Evolutionary conservation across 1,140 invertebrate species (phyloP).

Genomic region (Anastrepha obliqua): DNA sequence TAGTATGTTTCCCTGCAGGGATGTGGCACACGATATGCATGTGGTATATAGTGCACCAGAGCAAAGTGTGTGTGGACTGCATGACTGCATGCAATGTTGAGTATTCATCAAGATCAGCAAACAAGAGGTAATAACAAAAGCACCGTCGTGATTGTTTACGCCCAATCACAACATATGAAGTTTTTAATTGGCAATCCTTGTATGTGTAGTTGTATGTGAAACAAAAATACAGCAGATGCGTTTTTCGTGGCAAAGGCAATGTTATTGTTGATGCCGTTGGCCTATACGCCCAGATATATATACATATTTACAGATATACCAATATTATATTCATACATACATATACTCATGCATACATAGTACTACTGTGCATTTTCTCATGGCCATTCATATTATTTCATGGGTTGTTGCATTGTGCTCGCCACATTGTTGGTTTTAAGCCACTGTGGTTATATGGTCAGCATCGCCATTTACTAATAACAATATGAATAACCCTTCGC

Average conservation of each 20-base stretch:
- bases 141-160: slow-evolving; percentile 38
- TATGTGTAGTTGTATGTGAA: background rate
- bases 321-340: background rate
- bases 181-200: slow-evolving; percentile 33
- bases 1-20: too few species aligned
- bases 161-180: slow-evolving; percentile 40
- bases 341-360: background rate
- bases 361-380: too few species aligned
- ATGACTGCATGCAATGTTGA: slow-evolving; percentile 19
- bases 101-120: slow-evolving; percentile 11
- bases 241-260: background rate
- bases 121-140: slow-evolving; percentile 35
- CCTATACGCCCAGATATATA: background rate
- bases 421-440: background rate
- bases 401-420: background rate
- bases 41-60: background rate
- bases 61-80: background rate
- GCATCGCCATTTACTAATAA: background rate
- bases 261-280: background rate
- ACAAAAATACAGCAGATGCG: too few species aligned
- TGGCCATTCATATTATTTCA: background rate
- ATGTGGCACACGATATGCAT: too few species aligned
- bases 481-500: too few species aligned
- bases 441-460: background rate
- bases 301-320: background rate